Conservation (phyloP, 2,797 vertebrate genomes). For the Muraenolepis orangiensis region DNA sequence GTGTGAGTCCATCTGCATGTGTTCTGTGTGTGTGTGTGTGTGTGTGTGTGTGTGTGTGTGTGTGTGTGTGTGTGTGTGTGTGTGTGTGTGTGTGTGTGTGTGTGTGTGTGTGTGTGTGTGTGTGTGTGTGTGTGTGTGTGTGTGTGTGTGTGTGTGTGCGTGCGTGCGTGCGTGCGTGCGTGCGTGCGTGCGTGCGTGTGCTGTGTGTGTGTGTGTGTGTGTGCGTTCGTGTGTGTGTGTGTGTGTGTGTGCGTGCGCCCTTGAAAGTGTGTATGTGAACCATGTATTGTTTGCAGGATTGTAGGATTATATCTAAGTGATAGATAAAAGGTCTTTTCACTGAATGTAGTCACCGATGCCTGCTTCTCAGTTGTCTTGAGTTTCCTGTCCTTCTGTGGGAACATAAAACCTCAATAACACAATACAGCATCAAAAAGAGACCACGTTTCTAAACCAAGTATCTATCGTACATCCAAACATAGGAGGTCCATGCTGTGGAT, state of each 20-base stretch:
- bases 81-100: background rate
- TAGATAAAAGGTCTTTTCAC: too few species aligned
- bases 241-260: background rate
- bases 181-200: background rate
- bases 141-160: background rate
- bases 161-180: background rate
- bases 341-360: too few species aligned
- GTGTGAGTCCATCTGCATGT: too few species aligned
- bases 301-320: too few species aligned
- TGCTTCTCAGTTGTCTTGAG: too few species aligned
- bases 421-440: background rate
- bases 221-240: background rate
- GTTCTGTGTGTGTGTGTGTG: background rate
- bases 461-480: background rate
- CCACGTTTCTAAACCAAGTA: background rate
- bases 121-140: too few species aligned
- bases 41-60: background rate
- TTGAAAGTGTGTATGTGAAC: too few species aligned
- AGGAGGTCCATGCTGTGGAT: background rate
- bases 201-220: background rate
- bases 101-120: conserved; percentile 1
- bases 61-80: background rate
- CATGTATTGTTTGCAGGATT: too few species aligned
- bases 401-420: background rate
- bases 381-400: too few species aligned